These are phyloP conservation scores for Calyptomena viridis DNA, from an alignment of 2,113 vertebrate species.

Conservation along the genomic window DNA sequence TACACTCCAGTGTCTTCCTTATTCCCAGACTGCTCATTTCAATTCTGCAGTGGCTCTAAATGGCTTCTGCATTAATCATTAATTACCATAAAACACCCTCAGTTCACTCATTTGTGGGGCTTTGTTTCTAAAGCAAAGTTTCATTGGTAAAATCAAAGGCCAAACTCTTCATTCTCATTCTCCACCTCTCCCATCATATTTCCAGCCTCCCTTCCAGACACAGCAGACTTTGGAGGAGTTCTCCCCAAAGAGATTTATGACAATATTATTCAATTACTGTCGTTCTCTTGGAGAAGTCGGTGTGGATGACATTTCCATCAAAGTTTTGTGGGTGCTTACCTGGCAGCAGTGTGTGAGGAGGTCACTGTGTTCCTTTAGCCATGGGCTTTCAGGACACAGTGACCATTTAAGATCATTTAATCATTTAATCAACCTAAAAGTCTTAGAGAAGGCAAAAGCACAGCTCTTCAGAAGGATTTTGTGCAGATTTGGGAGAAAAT, in stretches of 20 bases:
- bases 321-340: neutral
- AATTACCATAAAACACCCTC: neutral
- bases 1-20: neutral
- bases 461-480: neutral
- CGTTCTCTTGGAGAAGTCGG: neutral
- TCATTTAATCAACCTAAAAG: neutral
- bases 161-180: neutral
- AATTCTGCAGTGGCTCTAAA: neutral
- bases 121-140: neutral
- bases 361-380: neutral
- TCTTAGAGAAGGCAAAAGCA: neutral
- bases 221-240: neutral
- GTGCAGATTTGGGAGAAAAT: neutral
- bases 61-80: neutral
- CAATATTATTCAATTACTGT: neutral
- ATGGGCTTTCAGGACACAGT: neutral
- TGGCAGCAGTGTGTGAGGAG: neutral
- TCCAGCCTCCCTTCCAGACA: rapidly evolving
- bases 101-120: neutral
- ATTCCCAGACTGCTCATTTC: neutral
- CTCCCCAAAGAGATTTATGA: neutral
- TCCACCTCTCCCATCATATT: neutral
- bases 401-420: neutral
- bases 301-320: neutral
- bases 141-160: neutral